Evolutionary conservation across 2,797 vertebrate genomes (phyloP), one percentile per base, ranked within the genome.

Genomic region (Cynodonichthys magdalenae): DNA sequence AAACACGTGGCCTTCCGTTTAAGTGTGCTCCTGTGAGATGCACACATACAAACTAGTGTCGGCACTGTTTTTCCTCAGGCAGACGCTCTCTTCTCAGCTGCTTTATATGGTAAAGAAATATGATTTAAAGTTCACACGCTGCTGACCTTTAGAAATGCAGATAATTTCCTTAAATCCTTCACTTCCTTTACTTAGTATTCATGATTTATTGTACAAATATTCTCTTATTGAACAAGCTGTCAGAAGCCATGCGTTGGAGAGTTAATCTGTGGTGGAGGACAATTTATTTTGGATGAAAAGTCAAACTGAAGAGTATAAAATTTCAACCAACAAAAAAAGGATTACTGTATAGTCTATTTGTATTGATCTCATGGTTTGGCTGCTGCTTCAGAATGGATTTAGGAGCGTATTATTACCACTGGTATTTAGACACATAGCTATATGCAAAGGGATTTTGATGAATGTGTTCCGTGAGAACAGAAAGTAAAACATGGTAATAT

Each of bases 381-480:
- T 3, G 49, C 24, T 39, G 53, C 58, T 63, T 4, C 17, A 42
- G 57, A 71, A 69, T 17, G 64, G 65, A 79, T 83, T 69, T 34
- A 66, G 63, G 61, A 34, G 47, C 3, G 34, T 15, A 7, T 69
- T 56, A 82, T 83, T 86, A 86, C 64, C 49, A 0, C 36, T 28
- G 19, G 36, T 60, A 64, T 82, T 81, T 68, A 69, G 60, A 63
- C 39, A 53, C 62, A 52, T 31, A 4, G 58, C 67, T 59, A 56
- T 74, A 85, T 73, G 79, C 81, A 80, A 84, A 85, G 68, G 63
- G 76, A 44, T 75, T 81, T 73, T 82, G 81, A 86, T 84, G 56
- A 87, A 88, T 82, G 82, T 27, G 8, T 74, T 79, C 83, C 72
- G 82, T 87, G 82, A 86, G 79, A 50, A 65, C 19, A 77, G 61